These are phyloP conservation scores for Theonella swinhoei DNA, from an alignment of 37 sponge, comb jelly and placozoan species.

Conservation along the genomic window DNA sequence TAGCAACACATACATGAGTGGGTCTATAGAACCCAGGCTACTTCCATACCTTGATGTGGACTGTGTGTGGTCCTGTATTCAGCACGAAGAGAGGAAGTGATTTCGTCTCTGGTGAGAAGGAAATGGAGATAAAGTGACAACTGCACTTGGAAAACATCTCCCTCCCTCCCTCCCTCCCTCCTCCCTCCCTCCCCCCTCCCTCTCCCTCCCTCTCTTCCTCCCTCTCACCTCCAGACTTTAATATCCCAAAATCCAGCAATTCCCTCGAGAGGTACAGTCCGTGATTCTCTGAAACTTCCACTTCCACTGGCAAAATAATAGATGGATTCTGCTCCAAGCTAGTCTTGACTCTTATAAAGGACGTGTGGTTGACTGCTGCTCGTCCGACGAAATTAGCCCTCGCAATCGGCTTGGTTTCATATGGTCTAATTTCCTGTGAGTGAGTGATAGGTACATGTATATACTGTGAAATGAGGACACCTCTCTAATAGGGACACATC, in stretches of 20 bases:
- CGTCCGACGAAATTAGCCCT: slow-evolving; percentile 70
- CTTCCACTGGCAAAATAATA: slow-evolving; percentile 83
- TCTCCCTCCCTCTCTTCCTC: neutral
- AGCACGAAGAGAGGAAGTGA: slow-evolving; percentile 55
- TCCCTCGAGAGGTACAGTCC: slow-evolving; percentile 61
- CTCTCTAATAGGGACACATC: no score
- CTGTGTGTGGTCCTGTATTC: slow-evolving; percentile 54
- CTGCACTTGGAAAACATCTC: neutral
- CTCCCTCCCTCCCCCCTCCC: slow-evolving; percentile 1
- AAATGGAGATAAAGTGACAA: neutral
- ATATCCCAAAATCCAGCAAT: slow-evolving; percentile 53
- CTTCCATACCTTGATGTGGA: slow-evolving; percentile 71
- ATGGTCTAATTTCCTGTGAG: slow-evolving; percentile 77
- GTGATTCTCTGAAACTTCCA: slow-evolving; percentile 65
- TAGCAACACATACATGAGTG: no score
- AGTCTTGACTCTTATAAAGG: slow-evolving; percentile 82
- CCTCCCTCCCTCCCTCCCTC: no score
- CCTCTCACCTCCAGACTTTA: slow-evolving; percentile 56
- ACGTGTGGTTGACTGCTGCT: slow-evolving; percentile 61
- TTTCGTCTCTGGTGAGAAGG: slow-evolving; percentile 31
- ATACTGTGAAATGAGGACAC: neutral
- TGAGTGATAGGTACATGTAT: neutral
- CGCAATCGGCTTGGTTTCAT: slow-evolving; percentile 81
- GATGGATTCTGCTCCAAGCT: slow-evolving; percentile 22
- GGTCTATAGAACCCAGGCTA: no score